phyloP scores from a whole-genome alignment of 2,113 vertebrate species.

The Alethe castanea region DNA sequence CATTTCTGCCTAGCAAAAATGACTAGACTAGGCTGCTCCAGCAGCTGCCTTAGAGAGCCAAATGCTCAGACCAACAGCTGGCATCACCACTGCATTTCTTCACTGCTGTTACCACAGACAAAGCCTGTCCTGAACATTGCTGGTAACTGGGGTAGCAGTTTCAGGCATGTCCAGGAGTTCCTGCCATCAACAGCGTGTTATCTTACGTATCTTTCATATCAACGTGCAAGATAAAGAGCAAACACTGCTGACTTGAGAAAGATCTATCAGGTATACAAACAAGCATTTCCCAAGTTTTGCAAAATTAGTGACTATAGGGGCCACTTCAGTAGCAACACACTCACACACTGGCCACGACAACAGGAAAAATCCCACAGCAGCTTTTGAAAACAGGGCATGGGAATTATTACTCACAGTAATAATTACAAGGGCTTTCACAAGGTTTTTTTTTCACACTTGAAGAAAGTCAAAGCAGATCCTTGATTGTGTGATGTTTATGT shows the following conservation, averaged over 20 bases:
- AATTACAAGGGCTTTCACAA: not conserved
- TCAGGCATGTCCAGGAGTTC: not conserved
- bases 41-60: not conserved
- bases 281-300: not conserved
- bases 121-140: not conserved
- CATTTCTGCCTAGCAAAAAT: not conserved
- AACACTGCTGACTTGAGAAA: not conserved
- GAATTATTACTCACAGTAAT: not conserved
- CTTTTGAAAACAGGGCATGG: not conserved
- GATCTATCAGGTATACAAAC: not conserved
- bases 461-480: not conserved
- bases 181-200: not conserved
- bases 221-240: not conserved
- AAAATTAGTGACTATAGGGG: not conserved
- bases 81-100: not conserved
- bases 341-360: not conserved
- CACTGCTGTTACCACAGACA: rapidly evolving
- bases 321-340: not conserved
- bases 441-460: not conserved
- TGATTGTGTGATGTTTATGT: not conserved
- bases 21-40: not conserved
- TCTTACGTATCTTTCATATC: not conserved
- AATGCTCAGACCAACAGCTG: not conserved
- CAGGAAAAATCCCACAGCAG: not conserved
- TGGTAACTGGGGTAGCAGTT: not conserved